Conservation (phyloP, 2,797 vertebrate genomes). For the Parambassis ranga region DNA sequence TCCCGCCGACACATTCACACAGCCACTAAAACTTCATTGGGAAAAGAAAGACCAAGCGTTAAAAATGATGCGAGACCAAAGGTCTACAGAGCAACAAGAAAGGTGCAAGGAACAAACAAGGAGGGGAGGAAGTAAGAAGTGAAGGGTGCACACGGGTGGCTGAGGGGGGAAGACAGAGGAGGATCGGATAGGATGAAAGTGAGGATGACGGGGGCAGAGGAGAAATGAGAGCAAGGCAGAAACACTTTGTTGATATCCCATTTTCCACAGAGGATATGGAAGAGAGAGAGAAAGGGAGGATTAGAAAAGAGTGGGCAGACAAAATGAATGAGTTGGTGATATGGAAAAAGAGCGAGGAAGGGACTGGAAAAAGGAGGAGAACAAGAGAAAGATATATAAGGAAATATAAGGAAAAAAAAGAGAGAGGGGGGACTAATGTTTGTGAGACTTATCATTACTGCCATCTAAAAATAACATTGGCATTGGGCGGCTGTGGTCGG, state of each 20-base stretch:
- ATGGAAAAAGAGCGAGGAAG: slow-evolving; percentile 17
- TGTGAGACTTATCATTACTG: slow-evolving; percentile 72
- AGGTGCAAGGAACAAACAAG: slow-evolving; percentile 24
- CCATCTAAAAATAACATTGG: slow-evolving; percentile 82
- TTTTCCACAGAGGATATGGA: slow-evolving; percentile 72
- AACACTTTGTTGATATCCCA: slow-evolving; percentile 70
- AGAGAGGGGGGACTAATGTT: slow-evolving; percentile 46
- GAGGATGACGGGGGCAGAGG: slow-evolving; percentile 9
- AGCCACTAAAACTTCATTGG: slow-evolving; percentile 28
- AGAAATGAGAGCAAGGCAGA: slow-evolving; percentile 48
- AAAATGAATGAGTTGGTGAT: slow-evolving; percentile 56
- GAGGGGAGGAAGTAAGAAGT: slow-evolving; percentile 4
- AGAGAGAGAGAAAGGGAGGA: slow-evolving; percentile 60
- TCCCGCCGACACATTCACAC: slow-evolving; percentile 49
- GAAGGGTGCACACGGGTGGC: slow-evolving; percentile 10
- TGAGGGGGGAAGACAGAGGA: neutral
- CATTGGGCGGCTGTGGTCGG: slow-evolving; percentile 55
- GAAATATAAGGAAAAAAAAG: slow-evolving; percentile 6
- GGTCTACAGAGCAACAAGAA: neutral
- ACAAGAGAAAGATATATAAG: slow-evolving; percentile 9
- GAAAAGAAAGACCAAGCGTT: slow-evolving; percentile 18
- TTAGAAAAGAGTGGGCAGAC: slow-evolving; percentile 68
- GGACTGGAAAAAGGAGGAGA: neutral
- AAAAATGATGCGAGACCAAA: slow-evolving; percentile 29
- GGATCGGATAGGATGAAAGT: slow-evolving; percentile 10